These are phyloP conservation scores for Congeria kusceri DNA, from an alignment of 2,888 invertebrate genomes.

Conservation along the genomic window DNA sequence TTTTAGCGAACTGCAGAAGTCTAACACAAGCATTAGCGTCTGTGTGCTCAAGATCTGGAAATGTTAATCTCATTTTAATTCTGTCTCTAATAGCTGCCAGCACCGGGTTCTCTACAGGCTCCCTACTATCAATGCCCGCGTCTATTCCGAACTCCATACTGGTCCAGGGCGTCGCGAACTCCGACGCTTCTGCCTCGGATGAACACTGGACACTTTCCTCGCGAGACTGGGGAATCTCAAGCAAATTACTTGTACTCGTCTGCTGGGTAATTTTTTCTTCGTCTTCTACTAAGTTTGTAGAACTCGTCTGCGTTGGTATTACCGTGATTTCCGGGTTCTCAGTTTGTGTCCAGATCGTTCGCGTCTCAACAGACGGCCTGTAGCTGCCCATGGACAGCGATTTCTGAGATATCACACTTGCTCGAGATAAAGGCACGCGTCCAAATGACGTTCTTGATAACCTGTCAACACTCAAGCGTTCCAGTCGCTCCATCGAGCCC, in stretches of 20 bases:
- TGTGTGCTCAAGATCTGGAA: conserved; percentile 38
- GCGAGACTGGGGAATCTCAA: neutral
- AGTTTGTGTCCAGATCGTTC: conserved; percentile 63
- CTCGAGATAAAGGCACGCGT: conserved; percentile 20
- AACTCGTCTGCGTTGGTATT: neutral
- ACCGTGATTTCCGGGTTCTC: conserved; percentile 9
- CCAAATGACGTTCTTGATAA: conserved; percentile 43
- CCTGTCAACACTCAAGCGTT: conserved; percentile 14
- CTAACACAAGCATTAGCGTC: conserved; percentile 45
- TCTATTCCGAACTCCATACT: conserved; percentile 57
- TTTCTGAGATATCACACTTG: conserved; percentile 36
- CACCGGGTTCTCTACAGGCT: conserved; percentile 45
- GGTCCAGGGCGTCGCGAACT: conserved; percentile 23
- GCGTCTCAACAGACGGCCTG: conserved; percentile 17
- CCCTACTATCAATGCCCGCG: conserved; percentile 11
- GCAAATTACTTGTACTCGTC: conserved; percentile 1
- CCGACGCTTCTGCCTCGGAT: neutral
- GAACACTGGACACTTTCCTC: neutral
- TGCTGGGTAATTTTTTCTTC: neutral
- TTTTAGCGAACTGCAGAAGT: conserved; percentile 42
- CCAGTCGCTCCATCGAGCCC: conserved; percentile 4
- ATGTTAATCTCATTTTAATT: conserved; percentile 35
- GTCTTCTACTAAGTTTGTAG: neutral
- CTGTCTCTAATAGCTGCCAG: conserved; percentile 46
- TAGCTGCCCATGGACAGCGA: conserved; percentile 39